phyloP scores from a whole-genome alignment of 2,888 invertebrate genomes.

The Nemotelus nigrinus region DNA sequence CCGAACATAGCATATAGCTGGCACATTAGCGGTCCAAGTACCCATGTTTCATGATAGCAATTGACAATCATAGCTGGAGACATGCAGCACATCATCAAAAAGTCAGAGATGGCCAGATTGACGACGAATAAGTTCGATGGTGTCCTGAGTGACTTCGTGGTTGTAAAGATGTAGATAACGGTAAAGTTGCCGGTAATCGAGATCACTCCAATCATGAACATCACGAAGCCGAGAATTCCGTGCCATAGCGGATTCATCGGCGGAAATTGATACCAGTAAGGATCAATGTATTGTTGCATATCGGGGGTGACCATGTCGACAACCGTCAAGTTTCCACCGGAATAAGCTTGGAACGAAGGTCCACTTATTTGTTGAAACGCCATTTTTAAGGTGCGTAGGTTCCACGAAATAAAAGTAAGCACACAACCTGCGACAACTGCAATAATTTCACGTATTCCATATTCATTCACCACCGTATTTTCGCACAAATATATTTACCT shows the following conservation, averaged over 20 bases:
- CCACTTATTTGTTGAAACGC: conserved; percentile 3
- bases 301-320: conserved; percentile 78
- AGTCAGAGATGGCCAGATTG: conserved; percentile 91
- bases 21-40: conserved; percentile 77
- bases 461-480: background rate
- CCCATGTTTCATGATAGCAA: conserved; percentile 77
- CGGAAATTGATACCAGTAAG: conserved; percentile 88
- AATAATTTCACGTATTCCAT: background rate
- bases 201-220: conserved; percentile 74
- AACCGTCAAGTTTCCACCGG: conserved; percentile 75
- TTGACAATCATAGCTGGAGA: conserved; percentile 78
- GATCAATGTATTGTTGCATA: conserved; percentile 73
- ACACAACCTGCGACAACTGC: no score
- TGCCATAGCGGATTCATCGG: conserved; percentile 92
- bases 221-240: conserved; percentile 80
- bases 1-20: conserved; percentile 88
- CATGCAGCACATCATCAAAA: conserved; percentile 81
- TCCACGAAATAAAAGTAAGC: background rate
- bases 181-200: conserved; percentile 63
- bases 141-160: conserved; percentile 72
- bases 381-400: conserved; percentile 12
- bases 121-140: conserved; percentile 92
- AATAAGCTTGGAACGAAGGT: conserved; percentile 5
- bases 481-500: background rate
- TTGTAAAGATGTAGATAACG: conserved; percentile 63